Base-by-base conservation (phyloP, 2,113 vertebrate genomes). In the Etheostoma spectabile region DNA sequence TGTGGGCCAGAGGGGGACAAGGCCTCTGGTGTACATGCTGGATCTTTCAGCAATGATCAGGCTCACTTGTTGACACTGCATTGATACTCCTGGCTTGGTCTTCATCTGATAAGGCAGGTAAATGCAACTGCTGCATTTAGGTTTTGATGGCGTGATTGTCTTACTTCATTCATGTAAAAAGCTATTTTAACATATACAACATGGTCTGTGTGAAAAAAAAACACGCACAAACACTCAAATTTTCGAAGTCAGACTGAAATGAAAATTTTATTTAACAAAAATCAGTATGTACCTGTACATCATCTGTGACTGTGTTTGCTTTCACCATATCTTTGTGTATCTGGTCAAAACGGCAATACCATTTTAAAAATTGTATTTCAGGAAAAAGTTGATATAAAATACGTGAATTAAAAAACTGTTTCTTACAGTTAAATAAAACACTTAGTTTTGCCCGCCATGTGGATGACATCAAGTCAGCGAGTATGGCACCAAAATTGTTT, bases 61-160 rank as follows among this genome's bases (percentile, higher is more conserved):
- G 8, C 68, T 86, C 86, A 92, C 93, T 88, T 93, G 89, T 90
- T 92, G 91, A 88, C 77, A 46, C 18, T 12, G 16, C 46, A 77
- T 22, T 74, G 77, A 85, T 61, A 11, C 59, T 33, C 38, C 8
- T 10, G n/a, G 52, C 38, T 68, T 8, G 18, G 22, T 67, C 11
- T 55, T 64, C 53, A 38, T 65, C 21, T 71, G 7, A 75, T 49
- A 27, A 8, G 55, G 19, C 18, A 65, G 38, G 30, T 5, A 22
- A 35, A 71, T 75, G 8, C 22, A 21, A 19, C 35, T 8, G 33
- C 18, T 48, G 24, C 4, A 21, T 35, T 5, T 5, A 11, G 19
- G 12, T 71, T 64, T 49, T 15, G 27, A 30, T 56, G 18, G 6
- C 45, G 53, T 71, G 5, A 55, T 6, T 21, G 33, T 46, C 46